phyloP scores from a whole-genome alignment of 2,888 invertebrate genomes.

The Strigamia crassipes region DNA sequence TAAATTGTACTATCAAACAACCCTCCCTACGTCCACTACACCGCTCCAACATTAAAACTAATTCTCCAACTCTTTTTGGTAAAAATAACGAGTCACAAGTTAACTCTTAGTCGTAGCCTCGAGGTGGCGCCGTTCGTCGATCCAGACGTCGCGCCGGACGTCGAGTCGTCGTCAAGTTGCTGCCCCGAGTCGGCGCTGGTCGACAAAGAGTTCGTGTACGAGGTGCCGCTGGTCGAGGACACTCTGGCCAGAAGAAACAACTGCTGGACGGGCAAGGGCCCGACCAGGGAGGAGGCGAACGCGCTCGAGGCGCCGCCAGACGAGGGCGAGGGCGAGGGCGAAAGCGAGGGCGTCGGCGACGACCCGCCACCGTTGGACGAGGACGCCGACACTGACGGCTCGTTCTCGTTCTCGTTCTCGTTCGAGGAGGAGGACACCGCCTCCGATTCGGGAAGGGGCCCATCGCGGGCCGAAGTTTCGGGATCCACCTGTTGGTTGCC shows the following conservation, averaged over 20 bases:
- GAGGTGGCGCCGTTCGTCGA: neutral
- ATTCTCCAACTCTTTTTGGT: no score
- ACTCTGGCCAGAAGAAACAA: neutral
- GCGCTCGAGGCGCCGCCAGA: slow-evolving; percentile 45
- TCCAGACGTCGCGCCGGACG: neutral
- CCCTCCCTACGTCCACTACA: no score
- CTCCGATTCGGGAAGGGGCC: neutral
- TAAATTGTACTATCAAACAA: no score
- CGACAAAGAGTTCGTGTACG: neutral
- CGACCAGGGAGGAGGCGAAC: slow-evolving; percentile 45
- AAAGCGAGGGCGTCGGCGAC: neutral
- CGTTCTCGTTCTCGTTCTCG: neutral
- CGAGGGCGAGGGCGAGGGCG: slow-evolving; percentile 17
- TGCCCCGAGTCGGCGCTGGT: neutral
- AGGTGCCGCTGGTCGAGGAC: neutral
- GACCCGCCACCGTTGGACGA: slow-evolving; percentile 48
- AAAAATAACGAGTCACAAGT: neutral
- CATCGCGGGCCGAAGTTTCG: neutral
- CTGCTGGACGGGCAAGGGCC: slow-evolving; percentile 51
- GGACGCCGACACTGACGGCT: slow-evolving; percentile 49
- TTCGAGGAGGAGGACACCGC: neutral
- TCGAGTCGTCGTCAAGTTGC: neutral
- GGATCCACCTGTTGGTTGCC: slow-evolving; percentile 14
- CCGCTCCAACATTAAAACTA: no score
- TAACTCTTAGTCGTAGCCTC: slow-evolving; percentile 3